Evolutionary conservation across 2,888 invertebrate species (phyloP).

Genomic region (Cataglyphis albicans): DNA sequence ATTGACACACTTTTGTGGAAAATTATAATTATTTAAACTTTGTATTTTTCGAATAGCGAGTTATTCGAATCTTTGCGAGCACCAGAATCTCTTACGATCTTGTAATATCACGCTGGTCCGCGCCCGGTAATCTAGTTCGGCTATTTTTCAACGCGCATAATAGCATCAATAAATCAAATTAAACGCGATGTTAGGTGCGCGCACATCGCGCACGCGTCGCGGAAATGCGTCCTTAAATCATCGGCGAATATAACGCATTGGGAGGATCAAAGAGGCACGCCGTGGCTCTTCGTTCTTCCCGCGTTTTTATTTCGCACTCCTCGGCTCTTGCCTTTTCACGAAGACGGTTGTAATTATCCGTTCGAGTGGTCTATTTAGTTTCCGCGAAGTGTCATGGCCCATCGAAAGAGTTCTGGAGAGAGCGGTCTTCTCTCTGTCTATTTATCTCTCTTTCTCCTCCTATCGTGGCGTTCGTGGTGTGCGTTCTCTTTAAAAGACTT

Average conservation of each 20-base stretch:
- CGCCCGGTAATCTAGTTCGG: slow-evolving; percentile 79
- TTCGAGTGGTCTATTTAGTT: slow-evolving; percentile 82
- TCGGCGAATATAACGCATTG: slow-evolving; percentile 81
- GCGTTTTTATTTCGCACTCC: slow-evolving; percentile 60
- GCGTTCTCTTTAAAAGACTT: slow-evolving; percentile 67
- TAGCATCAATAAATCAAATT: slow-evolving; percentile 83
- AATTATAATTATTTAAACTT: background rate
- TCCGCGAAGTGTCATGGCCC: slow-evolving; percentile 79
- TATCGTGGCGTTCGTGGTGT: slow-evolving; percentile 52
- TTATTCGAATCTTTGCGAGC: slow-evolving; percentile 15
- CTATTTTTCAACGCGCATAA: slow-evolving; percentile 82
- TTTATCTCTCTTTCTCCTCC: slow-evolving; percentile 29
- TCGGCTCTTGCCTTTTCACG: slow-evolving; percentile 64
- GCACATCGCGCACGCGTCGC: slow-evolving; percentile 61
- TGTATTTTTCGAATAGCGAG: slow-evolving; percentile 10
- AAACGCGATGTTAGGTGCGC: slow-evolving; percentile 80
- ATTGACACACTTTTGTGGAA: background rate
- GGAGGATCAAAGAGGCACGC: slow-evolving; percentile 83
- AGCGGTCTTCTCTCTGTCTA: slow-evolving; percentile 12
- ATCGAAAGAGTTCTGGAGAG: slow-evolving; percentile 79
- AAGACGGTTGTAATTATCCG: slow-evolving; percentile 82
- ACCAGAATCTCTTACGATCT: slow-evolving; percentile 61
- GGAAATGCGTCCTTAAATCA: slow-evolving; percentile 82
- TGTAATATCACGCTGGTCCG: slow-evolving; percentile 57
- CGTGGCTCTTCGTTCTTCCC: slow-evolving; percentile 60